A percentile compares a stretch with the other conserved stretches of the same genome.
phyloP scores from a whole-genome alignment of 2,797 vertebrate genomes.

The Acanthiza pusilla region DNA sequence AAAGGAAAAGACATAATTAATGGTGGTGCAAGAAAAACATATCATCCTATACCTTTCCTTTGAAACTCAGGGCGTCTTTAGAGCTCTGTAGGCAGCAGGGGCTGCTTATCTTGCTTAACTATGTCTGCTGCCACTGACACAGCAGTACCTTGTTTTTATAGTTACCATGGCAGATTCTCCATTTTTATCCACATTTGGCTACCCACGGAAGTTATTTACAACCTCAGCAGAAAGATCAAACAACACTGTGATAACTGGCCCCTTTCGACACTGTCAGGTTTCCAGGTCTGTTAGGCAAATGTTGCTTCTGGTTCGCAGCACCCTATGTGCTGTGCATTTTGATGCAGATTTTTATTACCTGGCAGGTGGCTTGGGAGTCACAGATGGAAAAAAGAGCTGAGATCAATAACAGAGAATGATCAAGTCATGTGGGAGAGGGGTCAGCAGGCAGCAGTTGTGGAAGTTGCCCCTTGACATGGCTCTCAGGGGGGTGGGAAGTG shows the following conservation, averaged over 20 bases:
- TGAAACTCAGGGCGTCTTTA: neutral
- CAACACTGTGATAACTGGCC: neutral
- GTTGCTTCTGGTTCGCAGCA: neutral
- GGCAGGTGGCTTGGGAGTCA: neutral
- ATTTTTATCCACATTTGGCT: neutral
- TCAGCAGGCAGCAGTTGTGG: neutral
- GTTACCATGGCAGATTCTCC: neutral
- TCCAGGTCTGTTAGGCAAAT: constrained; percentile 38
- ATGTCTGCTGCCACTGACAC: neutral
- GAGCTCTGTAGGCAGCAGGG: neutral
- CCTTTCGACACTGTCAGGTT: neutral
- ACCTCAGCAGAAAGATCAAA: constrained; percentile 39
- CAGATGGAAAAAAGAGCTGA: neutral
- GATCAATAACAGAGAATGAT: neutral
- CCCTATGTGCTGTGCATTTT: constrained; percentile 19
- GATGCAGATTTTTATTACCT: constrained; percentile 51
- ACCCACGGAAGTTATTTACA: constrained; percentile 28
- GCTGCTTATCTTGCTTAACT: neutral
- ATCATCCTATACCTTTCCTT: neutral
- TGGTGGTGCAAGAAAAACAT: neutral
- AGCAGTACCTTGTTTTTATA: neutral
- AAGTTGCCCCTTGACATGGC: neutral
- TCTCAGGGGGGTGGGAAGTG: neutral
- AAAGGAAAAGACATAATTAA: neutral
- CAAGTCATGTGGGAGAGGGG: neutral